These are phyloP conservation scores for Rhinoderma darwinii DNA, from an alignment of 2,113 vertebrate species.

Conservation along the genomic window DNA sequence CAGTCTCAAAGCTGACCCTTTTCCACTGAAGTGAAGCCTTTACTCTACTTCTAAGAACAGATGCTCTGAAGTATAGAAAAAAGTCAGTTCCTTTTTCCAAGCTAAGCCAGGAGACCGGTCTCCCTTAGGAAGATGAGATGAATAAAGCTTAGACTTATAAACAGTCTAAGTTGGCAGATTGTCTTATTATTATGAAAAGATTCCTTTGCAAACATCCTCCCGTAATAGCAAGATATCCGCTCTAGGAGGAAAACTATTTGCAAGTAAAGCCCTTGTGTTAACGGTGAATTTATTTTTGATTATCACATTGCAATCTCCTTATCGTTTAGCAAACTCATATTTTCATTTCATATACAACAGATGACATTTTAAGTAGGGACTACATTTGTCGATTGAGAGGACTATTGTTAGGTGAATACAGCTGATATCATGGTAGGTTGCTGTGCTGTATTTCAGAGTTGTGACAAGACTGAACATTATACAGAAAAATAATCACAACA, in stretches of 20 bases:
- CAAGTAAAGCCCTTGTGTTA: not conserved
- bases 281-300: slow-evolving; percentile 27
- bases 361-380: not conserved
- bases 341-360: not conserved
- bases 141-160: slow-evolving; percentile 19
- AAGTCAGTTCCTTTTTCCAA: slow-evolving; percentile 24
- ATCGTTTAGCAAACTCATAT: slow-evolving; percentile 7
- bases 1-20: not conserved
- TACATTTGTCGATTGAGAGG: not conserved
- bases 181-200: slow-evolving; percentile 24
- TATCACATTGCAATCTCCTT: slow-evolving; percentile 25
- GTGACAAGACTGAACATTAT: not conserved
- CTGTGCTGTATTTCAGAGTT: not conserved
- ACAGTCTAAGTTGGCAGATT: slow-evolving; percentile 42
- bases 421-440: not conserved
- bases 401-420: not conserved
- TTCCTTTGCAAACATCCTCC: slow-evolving; percentile 40
- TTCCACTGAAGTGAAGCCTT: not conserved
- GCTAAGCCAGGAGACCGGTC: not conserved
- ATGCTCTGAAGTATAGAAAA: slow-evolving; percentile 11
- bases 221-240: slow-evolving; percentile 13
- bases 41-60: slow-evolving; percentile 17
- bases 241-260: not conserved
- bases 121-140: slow-evolving; percentile 41
- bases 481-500: not conserved